Percentiles rank a stretch among this genome's conserved stretches.
Conservation (phyloP, 2,888 invertebrate genomes). For the Orthosia gothica region DNA sequence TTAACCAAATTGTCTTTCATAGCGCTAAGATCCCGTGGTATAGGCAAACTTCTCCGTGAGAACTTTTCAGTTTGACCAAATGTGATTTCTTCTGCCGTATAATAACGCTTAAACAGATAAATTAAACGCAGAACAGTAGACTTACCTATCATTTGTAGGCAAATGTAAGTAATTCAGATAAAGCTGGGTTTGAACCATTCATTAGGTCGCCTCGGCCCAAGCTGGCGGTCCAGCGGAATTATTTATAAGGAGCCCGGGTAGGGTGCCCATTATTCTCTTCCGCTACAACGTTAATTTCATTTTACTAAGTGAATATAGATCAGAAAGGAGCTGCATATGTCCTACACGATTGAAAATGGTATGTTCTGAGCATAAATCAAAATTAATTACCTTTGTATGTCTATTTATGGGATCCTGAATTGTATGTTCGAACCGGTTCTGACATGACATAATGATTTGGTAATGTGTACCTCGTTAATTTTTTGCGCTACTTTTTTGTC, state of each 20-base stretch:
- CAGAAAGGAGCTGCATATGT: neutral
- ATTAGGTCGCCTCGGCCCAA: slow-evolving; percentile 68
- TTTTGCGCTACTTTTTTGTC: slow-evolving; percentile 34
- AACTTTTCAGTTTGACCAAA: neutral
- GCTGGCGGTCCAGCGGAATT: slow-evolving; percentile 73
- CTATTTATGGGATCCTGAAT: slow-evolving; percentile 13
- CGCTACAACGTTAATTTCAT: slow-evolving; percentile 49
- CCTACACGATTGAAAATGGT: neutral
- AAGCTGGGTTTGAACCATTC: slow-evolving; percentile 77
- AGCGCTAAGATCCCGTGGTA: too few species aligned
- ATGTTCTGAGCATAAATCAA: slow-evolving; percentile 2
- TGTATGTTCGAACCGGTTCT: slow-evolving; percentile 30
- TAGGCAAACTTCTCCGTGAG: neutral
- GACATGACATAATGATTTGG: slow-evolving; percentile 27
- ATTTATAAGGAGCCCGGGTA: slow-evolving; percentile 75
- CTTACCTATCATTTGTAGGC: slow-evolving; percentile 36
- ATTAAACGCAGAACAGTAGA: slow-evolving; percentile 19
- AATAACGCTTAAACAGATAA: slow-evolving; percentile 13
- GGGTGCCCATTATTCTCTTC: slow-evolving; percentile 67
- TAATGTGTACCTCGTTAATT: slow-evolving; percentile 12
- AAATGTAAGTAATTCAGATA: slow-evolving; percentile 68
- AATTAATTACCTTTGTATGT: slow-evolving; percentile 1
- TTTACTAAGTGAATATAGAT: slow-evolving; percentile 45
- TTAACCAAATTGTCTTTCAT: too few species aligned
- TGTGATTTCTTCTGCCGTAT: neutral